Evolutionary conservation across 2,113 vertebrate species (phyloP).

Genomic region (Oreochromis tanganicae): DNA sequence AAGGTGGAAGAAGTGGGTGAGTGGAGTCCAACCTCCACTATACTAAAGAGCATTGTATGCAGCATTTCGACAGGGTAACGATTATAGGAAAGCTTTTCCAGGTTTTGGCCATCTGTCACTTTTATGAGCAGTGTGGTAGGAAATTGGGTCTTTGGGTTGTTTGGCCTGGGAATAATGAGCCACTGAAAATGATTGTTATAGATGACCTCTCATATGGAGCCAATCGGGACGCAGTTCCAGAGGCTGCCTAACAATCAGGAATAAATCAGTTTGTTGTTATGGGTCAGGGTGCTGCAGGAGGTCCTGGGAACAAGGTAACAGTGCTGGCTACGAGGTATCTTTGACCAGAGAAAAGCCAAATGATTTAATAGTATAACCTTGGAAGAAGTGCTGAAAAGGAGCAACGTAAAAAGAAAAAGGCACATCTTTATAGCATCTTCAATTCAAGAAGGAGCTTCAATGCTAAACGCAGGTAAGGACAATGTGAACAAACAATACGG

Average conservation of each 20-base stretch:
- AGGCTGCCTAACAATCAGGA: constrained; percentile 67
- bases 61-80: constrained; percentile 45
- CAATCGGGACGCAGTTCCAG: constrained; percentile 57
- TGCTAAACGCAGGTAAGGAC: neutral
- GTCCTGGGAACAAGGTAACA: constrained; percentile 61
- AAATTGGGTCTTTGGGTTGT: constrained; percentile 72
- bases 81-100: constrained; percentile 68
- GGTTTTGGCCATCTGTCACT: constrained; percentile 75
- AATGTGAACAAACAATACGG: neutral
- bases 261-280: constrained; percentile 73
- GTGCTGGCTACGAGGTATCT: constrained; percentile 28
- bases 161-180: constrained; percentile 71
- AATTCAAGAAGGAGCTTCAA: neutral
- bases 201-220: constrained; percentile 74
- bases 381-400: neutral
- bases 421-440: neutral
- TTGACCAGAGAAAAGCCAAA: constrained; percentile 2
- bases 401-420: neutral
- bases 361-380: neutral
- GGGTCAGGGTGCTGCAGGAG: constrained; percentile 56
- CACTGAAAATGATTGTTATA: constrained; percentile 74
- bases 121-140: constrained; percentile 74
- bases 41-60: constrained; percentile 61
- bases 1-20: constrained; percentile 56
- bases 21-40: constrained; percentile 9